Evolutionary conservation across 2,797 vertebrate genomes (phyloP).

Genomic region (Parotocinclus haroldoi): DNA sequence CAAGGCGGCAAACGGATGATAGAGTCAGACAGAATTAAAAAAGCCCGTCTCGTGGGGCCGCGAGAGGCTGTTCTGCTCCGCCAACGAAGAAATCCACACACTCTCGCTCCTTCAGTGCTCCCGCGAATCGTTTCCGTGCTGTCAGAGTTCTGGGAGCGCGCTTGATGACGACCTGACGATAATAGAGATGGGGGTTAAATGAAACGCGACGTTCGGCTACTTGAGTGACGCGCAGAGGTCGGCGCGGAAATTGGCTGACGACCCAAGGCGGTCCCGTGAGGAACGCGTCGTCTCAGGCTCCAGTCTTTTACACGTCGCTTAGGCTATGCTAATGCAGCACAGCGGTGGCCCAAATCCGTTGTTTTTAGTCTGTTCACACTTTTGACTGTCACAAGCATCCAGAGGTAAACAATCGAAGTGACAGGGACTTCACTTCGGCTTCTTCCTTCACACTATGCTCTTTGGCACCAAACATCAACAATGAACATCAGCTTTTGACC

Average conservation of each 20-base stretch:
- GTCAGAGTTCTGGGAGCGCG: neutral
- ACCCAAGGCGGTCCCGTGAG: conserved; percentile 21
- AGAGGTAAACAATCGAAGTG: too few species aligned
- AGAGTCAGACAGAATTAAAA: conserved; percentile 29
- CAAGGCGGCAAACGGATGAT: conserved; percentile 25
- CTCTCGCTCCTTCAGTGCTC: too few species aligned
- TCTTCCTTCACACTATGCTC: too few species aligned
- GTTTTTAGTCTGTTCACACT: too few species aligned
- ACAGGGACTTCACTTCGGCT: too few species aligned
- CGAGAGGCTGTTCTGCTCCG: neutral
- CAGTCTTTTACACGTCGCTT: too few species aligned
- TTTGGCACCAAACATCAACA: too few species aligned
- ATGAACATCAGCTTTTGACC: too few species aligned
- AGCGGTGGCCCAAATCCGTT: too few species aligned
- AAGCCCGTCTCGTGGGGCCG: neutral
- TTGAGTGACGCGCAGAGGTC: conserved; percentile 36
- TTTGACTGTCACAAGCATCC: too few species aligned
- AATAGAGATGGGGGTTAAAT: conserved; percentile 50
- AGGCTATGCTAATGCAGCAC: too few species aligned
- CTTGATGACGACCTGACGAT: neutral
- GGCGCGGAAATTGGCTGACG: conserved; percentile 14
- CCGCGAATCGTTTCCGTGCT: too few species aligned
- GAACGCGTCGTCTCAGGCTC: neutral
- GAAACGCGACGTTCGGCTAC: conserved; percentile 44
- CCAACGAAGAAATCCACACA: neutral